Base-by-base conservation (phyloP, 2,797 vertebrate genomes). In the Notolabrus celidotus region DNA sequence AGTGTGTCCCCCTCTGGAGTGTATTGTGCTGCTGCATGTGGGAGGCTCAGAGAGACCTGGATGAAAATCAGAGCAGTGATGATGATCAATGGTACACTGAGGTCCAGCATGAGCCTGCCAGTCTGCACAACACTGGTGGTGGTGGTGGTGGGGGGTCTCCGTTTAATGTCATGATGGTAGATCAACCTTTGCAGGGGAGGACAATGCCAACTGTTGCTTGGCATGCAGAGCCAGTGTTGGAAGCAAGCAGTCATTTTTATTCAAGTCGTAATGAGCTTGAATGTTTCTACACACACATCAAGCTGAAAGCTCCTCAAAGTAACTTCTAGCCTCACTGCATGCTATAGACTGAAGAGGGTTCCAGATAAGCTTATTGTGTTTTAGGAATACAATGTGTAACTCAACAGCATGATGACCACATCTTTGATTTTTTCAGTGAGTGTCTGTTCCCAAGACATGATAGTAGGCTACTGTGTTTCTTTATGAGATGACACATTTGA, bases 61-160 rank as follows among this genome's bases (percentile, higher is more conserved):
- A 69, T 45, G 53, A 17, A 49, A 71, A 76, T 57, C 68, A 52
- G 38, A 72, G n/a, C 47, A 36, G 60, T 58, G 3, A 78, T 65
- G 55, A 78, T 61, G 64, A 87, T 89, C 59, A 58, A 43, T 74
- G 53, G 54, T 36, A 49, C 47, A 38, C 49, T 7, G 17, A 54
- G 59, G 69, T 74, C 52, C 73, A 64, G 19, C 25, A 19, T 12
- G 50, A 49, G 36, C 27, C 41, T 71, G 67, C 62, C 71, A 80
- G 63, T 67, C 71, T 50, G 61, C 17, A 51, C 54, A 55, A 78
- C 62, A 56, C 10, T 1, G 65, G 64, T 34, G 51, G 46, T 68
- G 51, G 14, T 36, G 52, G 15, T n/a, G 20, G 45, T 25, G 51
- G 36, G 14, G 33, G 33, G 15, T 20, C 38, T 71, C 42, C 19